Percentiles rank a stretch among this genome's conserved stretches.
phyloP scores from a whole-genome alignment of 1,140 invertebrate genomes.

The Drosophila hydei region DNA sequence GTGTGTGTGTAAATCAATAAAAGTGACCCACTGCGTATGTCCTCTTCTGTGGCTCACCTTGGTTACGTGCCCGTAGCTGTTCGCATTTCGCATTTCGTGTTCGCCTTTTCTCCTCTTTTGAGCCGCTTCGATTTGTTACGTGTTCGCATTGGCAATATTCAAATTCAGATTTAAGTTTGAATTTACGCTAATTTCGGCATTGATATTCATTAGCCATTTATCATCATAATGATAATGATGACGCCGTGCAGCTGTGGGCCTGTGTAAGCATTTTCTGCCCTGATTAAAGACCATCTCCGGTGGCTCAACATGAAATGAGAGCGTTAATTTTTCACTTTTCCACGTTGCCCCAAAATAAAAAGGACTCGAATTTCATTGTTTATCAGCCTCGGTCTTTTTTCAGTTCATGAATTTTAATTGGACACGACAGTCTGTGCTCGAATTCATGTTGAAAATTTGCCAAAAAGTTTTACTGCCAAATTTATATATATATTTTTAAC shows the following conservation, averaged over 20 bases:
- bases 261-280: slow-evolving; percentile 30
- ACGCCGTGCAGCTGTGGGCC: slow-evolving; percentile 13
- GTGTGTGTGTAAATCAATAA: slow-evolving; percentile 68
- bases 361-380: slow-evolving; percentile 8
- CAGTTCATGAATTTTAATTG: slow-evolving; percentile 18
- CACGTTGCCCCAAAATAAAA: slow-evolving; percentile 10
- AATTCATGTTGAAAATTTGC: slow-evolving; percentile 8
- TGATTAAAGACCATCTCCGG: slow-evolving; percentile 50
- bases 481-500: neutral
- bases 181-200: slow-evolving; percentile 49
- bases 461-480: slow-evolving; percentile 8
- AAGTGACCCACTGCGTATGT: slow-evolving; percentile 42
- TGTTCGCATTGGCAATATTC: slow-evolving; percentile 55
- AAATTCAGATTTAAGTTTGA: slow-evolving; percentile 49
- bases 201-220: slow-evolving; percentile 56
- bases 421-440: slow-evolving; percentile 1
- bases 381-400: slow-evolving; percentile 8
- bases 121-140: slow-evolving; percentile 27
- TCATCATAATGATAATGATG: slow-evolving; percentile 16
- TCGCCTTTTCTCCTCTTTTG: neutral
- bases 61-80: slow-evolving; percentile 15
- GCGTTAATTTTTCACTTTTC: slow-evolving; percentile 28
- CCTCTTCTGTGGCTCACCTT: neutral
- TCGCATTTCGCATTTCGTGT: slow-evolving; percentile 1
- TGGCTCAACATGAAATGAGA: slow-evolving; percentile 20